These are phyloP conservation scores for Penaeus indicus DNA, from an alignment of 1,140 invertebrate species.

Conservation along the genomic window DNA sequence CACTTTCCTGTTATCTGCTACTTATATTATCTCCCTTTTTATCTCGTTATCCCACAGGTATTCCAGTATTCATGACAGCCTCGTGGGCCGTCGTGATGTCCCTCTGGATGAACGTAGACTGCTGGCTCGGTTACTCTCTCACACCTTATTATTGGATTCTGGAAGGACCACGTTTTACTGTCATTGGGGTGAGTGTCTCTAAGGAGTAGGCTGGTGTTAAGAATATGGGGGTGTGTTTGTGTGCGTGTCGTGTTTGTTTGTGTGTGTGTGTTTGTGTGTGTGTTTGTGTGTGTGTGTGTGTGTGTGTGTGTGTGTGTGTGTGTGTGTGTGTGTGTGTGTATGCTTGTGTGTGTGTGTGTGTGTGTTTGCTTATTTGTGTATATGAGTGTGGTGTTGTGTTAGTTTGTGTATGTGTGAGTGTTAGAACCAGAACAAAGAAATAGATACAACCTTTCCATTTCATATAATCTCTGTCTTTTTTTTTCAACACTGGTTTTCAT, in stretches of 20 bases:
- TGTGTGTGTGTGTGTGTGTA: neutral
- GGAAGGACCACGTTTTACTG: slow-evolving; percentile 83
- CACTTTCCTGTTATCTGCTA: too few relatives aligned
- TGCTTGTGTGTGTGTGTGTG: neutral
- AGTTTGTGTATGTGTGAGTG: neutral
- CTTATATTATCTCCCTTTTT: too few relatives aligned
- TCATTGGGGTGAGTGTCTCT: slow-evolving; percentile 78
- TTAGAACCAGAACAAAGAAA: too few relatives aligned
- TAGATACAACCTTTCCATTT: too few relatives aligned
- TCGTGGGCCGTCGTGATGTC: slow-evolving; percentile 80
- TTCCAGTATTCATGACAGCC: slow-evolving; percentile 80
- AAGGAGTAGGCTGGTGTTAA: neutral
- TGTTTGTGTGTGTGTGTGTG: neutral
- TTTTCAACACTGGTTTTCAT: too few relatives aligned
- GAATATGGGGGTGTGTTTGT: neutral
- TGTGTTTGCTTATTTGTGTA: neutral
- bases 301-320: neutral
- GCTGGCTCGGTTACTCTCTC: slow-evolving; percentile 89
- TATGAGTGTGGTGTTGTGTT: neutral
- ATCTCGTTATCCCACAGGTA: slow-evolving; percentile 57
- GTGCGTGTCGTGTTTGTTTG: neutral
- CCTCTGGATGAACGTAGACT: slow-evolving; percentile 73
- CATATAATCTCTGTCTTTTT: too few relatives aligned
- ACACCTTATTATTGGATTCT: slow-evolving; percentile 87
- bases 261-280: neutral